Evolutionary conservation across 1,140 invertebrate genomes (phyloP), one percentile per base, ranked within the genome.

Genomic region (Cotesia typhae): DNA sequence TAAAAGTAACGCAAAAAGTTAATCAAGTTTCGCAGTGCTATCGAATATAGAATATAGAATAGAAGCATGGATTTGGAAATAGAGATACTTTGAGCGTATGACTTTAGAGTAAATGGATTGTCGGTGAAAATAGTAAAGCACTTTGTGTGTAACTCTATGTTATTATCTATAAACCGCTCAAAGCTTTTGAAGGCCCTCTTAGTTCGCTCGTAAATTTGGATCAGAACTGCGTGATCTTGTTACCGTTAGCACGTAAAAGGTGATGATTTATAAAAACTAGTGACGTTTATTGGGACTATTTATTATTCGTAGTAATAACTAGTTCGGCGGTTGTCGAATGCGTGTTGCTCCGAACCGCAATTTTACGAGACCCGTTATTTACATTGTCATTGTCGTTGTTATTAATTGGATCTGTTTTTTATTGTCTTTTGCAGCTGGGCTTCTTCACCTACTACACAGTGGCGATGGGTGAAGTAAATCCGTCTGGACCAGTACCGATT

Each of bases 381-480:
- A 20, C 14, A 20, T 2, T 20, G 17, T 4, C 7, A 59, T 28
- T 59, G 4, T 7, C 53, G 4, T 14, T 3, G 6, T 20, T 20
- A 59, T 59, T 59, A 59, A 66, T 5, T 17, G 36, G 3, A 17
- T n/a, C 55, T 35, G 20, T 70, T 75, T 77, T 80, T 74, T 78
- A 71, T 80, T 80, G 80, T 81, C 37, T 71, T 37, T 91, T 91
- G 2, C 90, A 98, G 95, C 87, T 98, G 85, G 94, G 93, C 52
- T 95, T 96, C 84, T 98, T 97, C 89, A 91, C 94, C 37, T 98
- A 97, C 88, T 96, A 97, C 84, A 93, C 93, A 61, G 89, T 95
- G 75, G 91, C 91, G 47, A 91, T 91, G 69, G 94, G 95, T 41
- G 92, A 93, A 82, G 90, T 96, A 67, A 95, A 94, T 81, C 90